These are phyloP conservation scores for Podargus strigoides DNA, from an alignment of 2,797 vertebrate species.

Conservation along the genomic window DNA sequence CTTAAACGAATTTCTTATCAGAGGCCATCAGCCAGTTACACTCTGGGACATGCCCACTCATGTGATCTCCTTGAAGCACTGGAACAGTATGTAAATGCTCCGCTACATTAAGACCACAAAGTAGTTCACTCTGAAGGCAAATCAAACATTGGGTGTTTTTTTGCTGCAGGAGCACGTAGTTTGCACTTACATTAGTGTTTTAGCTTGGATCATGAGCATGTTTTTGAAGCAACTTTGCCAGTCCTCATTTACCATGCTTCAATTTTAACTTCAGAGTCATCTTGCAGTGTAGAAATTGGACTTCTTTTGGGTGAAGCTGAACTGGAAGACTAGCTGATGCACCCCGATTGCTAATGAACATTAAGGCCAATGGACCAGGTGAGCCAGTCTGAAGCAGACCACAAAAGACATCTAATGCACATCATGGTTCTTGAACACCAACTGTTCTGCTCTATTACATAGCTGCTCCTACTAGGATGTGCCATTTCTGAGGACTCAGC, in stretches of 20 bases:
- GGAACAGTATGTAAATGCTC: not conserved
- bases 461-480: not conserved
- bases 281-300: not conserved
- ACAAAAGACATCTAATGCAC: not conserved
- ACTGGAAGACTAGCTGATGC: not conserved
- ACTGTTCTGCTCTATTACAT: not conserved
- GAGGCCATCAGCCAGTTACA: not conserved
- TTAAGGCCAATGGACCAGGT: not conserved
- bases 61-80: not conserved
- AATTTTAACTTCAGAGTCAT: not conserved
- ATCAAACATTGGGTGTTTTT: not conserved
- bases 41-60: not conserved
- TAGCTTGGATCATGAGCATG: not conserved
- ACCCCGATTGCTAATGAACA: not conserved
- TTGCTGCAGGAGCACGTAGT: not conserved
- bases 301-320: not conserved
- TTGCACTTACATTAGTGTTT: not conserved
- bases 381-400: not conserved
- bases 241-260: not conserved
- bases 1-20: not conserved
- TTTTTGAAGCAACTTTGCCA: not conserved
- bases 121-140: not conserved
- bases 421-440: not conserved
- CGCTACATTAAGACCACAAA: not conserved
- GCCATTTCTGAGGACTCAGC: not conserved